A percentile compares a stretch with the other conserved stretches of the same genome.
phyloP scores from a whole-genome alignment of 2,113 vertebrate genomes.

The Lanius ludovicianus region DNA sequence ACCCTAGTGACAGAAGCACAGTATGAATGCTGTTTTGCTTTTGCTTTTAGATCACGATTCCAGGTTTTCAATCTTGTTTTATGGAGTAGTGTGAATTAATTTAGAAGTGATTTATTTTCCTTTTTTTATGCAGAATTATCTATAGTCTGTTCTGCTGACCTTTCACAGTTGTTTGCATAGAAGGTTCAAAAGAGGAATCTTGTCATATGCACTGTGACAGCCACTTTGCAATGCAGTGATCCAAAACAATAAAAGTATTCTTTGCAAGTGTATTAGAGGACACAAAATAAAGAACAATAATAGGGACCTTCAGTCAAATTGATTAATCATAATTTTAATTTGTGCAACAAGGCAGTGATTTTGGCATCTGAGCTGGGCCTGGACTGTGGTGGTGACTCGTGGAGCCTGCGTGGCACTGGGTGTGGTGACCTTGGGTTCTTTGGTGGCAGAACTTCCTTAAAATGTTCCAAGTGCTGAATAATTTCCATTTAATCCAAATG shows the following conservation, averaged over 20 bases:
- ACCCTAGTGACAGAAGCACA: not conserved
- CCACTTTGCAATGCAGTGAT: not conserved
- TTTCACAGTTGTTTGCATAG: not conserved
- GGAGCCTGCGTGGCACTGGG: not conserved
- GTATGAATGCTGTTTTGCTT: not conserved
- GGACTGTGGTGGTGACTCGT: not conserved
- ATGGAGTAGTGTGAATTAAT: not conserved
- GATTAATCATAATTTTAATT: not conserved
- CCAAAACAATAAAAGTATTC: not conserved
- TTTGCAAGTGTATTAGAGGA: not conserved
- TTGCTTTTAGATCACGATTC: not conserved
- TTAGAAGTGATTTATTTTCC: not conserved
- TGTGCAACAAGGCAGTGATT: not conserved
- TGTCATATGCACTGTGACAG: not conserved
- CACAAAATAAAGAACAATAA: not conserved
- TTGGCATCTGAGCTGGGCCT: not conserved
- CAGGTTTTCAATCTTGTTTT: not conserved
- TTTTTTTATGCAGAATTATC: not conserved
- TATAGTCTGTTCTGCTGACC: not conserved
- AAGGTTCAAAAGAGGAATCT: not conserved
- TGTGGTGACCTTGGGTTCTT: not conserved
- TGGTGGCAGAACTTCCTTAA: not conserved
- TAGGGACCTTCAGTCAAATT: not conserved
- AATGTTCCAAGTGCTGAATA: not conserved
- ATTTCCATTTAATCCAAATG: fast-evolving